These are phyloP conservation scores for Aporrectodea caliginosa DNA, from an alignment of 1,140 invertebrate species.

Conservation along the genomic window DNA sequence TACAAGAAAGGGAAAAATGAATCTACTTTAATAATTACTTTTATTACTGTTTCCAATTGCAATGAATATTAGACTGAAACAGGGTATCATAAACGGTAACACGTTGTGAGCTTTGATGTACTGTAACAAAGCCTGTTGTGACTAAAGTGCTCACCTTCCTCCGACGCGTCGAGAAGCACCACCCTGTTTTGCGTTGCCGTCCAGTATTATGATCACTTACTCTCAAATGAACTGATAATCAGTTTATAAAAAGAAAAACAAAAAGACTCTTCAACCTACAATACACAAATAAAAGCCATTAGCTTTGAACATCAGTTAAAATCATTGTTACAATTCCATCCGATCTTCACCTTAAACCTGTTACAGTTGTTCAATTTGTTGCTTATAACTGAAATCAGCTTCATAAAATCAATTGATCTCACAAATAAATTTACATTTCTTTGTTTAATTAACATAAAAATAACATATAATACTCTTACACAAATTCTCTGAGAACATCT, in stretches of 20 bases:
- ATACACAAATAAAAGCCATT: neutral
- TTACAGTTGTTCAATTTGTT: neutral
- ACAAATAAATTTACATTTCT: neutral
- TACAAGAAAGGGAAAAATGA: neutral
- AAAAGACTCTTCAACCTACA: neutral
- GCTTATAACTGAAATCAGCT: neutral
- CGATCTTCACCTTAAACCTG: neutral
- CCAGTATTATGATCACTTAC: conserved; percentile 58
- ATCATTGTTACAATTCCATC: neutral
- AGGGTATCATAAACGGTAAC: neutral
- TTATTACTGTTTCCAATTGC: neutral
- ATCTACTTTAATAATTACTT: neutral
- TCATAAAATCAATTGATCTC: neutral
- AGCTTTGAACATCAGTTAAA: neutral
- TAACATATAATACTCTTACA: too few species aligned
- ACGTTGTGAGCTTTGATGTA: neutral
- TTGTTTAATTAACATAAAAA: too few species aligned
- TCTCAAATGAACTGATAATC: neutral
- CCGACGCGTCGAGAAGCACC: conserved; percentile 96
- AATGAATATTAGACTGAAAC: neutral
- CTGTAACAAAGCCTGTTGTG: neutral
- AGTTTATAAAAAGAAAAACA: neutral
- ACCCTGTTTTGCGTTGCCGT: conserved; percentile 91
- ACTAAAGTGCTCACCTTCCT: conserved; percentile 72
- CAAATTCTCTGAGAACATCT: too few species aligned